Base-by-base conservation (phyloP, 2,797 vertebrate genomes). In the Acanthurus leucopareius region DNA sequence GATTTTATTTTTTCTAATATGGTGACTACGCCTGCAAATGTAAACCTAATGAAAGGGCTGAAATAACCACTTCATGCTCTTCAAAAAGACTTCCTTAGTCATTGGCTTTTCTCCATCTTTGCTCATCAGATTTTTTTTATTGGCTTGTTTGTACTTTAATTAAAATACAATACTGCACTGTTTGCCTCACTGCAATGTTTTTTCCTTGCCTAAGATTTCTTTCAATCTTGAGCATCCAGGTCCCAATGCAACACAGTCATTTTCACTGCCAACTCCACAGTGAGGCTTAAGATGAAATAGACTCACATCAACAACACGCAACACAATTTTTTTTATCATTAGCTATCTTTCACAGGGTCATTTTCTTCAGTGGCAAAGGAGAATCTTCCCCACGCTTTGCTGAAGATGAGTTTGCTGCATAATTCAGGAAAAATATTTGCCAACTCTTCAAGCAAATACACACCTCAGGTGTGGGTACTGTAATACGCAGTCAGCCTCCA, bases 221-320 rank as follows among this genome's bases (percentile, higher is more conserved):
- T 53, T 44, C 54, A 73, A 42, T 57, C 57, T 62, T 5, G 19
- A 57, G 59, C 14, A 11, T 20, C 11, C 25, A 32, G 10, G 25
- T 82, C 32, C 47, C 19, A 22, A 20, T 51, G 20, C 32, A 61
- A 20, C 35, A 25, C 13, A 72, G 40, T 20, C 20, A 38, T n/a
- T 68, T 52, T 68, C 5, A 54, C 32, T 63, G 32, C 28, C 61
- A 68, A 40, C 45, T 48, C 20, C 20, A 28, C 47, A 44, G 35
- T 44, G 62, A 35, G 49, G 16, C 35, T 35, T 5, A 20, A 40
- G 57, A 67, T 48, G 25, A 10, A 68, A 19, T 1, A 64, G 67
- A 61, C 28, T 32, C 20, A 51, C 38, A 57, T 47, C n/a, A 35
- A 38, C 57, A 79, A 51, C 42, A 54, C 13, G 49, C 22, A 68